Conservation (phyloP, 2,888 invertebrate species). For the Ariolimax columbianus region DNA sequence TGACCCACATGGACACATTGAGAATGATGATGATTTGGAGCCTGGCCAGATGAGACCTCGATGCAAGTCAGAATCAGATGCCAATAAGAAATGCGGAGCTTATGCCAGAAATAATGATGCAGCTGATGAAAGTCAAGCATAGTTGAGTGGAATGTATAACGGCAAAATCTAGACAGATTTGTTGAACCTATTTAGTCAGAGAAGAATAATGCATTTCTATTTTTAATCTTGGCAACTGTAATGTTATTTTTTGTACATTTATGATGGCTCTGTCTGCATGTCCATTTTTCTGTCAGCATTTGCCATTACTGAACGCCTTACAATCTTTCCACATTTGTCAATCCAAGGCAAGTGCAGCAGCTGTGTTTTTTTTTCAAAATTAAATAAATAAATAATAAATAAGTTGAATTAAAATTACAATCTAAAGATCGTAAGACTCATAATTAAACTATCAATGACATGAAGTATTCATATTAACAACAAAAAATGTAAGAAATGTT, state of each 20-base stretch:
- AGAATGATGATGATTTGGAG: constrained; percentile 7
- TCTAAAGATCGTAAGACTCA: too few species aligned
- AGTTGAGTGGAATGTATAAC: not conserved
- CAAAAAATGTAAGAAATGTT: too few species aligned
- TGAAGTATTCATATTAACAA: too few species aligned
- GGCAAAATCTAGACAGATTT: not conserved
- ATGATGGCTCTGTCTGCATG: too few species aligned
- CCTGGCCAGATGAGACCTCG: constrained; percentile 38
- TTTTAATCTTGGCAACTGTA: not conserved
- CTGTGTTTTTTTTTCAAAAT: too few species aligned
- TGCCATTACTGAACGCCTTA: too few species aligned
- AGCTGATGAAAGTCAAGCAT: not conserved
- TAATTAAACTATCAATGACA: too few species aligned
- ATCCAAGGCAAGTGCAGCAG: too few species aligned
- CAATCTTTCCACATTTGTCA: too few species aligned
- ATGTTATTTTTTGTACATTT: not conserved
- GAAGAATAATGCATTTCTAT: not conserved
- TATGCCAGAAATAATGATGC: not conserved
- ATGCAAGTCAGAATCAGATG: constrained; percentile 49
- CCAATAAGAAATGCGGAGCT: not conserved
- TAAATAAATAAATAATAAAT: too few species aligned
- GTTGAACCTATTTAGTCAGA: constrained; percentile 9
- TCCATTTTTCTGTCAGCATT: too few species aligned
- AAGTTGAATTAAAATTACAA: too few species aligned
- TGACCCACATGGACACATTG: not conserved